Evolutionary conservation across 2,888 invertebrate genomes (phyloP).

Genomic region (Rutpela maculata): DNA sequence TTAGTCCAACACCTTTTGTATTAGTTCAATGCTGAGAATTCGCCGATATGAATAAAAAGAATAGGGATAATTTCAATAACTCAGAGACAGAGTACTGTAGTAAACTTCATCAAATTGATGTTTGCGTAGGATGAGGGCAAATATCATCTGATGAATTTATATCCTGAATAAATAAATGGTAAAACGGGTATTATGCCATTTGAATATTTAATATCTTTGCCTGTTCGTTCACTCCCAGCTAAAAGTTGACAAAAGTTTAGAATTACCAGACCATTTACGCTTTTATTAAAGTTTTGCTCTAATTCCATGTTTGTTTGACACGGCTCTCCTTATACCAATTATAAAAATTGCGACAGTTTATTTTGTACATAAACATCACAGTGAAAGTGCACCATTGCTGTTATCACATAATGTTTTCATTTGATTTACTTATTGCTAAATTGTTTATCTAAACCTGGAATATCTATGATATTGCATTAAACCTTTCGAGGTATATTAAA

Average conservation of each 20-base stretch:
- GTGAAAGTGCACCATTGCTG: no score
- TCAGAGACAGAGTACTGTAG: not conserved
- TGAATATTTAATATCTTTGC: constrained; percentile 2
- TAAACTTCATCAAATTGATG: not conserved
- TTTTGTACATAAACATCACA: no score
- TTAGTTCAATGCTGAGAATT: not conserved
- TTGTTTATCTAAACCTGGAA: no score
- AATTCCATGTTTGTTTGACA: no score
- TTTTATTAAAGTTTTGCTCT: not conserved
- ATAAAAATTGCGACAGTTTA: no score
- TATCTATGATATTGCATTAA: no score
- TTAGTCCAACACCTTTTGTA: not conserved
- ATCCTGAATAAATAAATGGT: constrained; percentile 1
- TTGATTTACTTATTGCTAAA: no score
- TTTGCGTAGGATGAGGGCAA: constrained; percentile 1
- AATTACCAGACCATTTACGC: not conserved
- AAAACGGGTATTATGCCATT: constrained; percentile 1
- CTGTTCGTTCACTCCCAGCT: not conserved
- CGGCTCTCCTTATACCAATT: no score
- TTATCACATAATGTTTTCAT: no score
- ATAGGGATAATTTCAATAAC: not conserved
- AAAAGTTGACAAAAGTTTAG: not conserved
- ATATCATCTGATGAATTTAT: constrained; percentile 3
- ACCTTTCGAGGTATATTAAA: no score
- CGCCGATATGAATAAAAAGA: not conserved